A percentile compares a stretch with the other conserved stretches of the same genome.
These are phyloP conservation scores for Eilema caniola DNA, from an alignment of 2,888 invertebrate genomes.

Conservation along the genomic window DNA sequence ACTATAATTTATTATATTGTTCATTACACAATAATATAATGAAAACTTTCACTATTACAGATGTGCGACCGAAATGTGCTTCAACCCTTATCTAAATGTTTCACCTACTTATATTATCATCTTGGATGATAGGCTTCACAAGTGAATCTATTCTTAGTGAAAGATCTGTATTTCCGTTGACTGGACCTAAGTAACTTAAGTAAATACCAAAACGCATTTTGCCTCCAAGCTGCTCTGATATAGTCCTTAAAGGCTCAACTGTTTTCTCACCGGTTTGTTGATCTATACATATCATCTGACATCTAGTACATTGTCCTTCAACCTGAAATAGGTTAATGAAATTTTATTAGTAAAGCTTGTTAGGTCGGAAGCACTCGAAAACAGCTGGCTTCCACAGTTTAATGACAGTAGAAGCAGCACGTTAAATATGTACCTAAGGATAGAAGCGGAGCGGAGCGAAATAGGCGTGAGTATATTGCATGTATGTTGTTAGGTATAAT, in stretches of 20 bases:
- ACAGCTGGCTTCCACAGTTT: too few relatives aligned
- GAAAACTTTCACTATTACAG: background rate
- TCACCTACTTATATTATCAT: constrained; percentile 74
- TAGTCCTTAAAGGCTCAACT: constrained; percentile 91
- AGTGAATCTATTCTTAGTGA: constrained; percentile 58
- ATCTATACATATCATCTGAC: constrained; percentile 98
- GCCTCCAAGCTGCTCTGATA: constrained; percentile 91
- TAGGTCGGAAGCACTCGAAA: background rate
- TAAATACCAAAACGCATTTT: constrained; percentile 95
- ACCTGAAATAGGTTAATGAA: constrained; percentile 81
- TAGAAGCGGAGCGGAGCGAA: too few relatives aligned
- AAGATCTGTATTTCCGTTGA: constrained; percentile 64
- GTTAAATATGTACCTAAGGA: too few relatives aligned
- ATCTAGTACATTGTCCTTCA: constrained; percentile 94
- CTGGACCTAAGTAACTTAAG: constrained; percentile 81
- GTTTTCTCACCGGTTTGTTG: constrained; percentile 94
- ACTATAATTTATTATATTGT: background rate
- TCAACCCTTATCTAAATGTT: constrained; percentile 21
- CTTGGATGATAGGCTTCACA: constrained; percentile 63
- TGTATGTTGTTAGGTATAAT: too few relatives aligned
- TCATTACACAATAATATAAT: background rate
- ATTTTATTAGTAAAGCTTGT: background rate
- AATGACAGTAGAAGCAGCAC: too few relatives aligned
- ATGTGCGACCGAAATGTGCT: background rate
- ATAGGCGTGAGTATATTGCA: too few relatives aligned